A percentile compares a stretch with the other conserved stretches of the same genome.
Conservation (phyloP, 2,797 vertebrate genomes). For the Rhynchotus rufescens region DNA sequence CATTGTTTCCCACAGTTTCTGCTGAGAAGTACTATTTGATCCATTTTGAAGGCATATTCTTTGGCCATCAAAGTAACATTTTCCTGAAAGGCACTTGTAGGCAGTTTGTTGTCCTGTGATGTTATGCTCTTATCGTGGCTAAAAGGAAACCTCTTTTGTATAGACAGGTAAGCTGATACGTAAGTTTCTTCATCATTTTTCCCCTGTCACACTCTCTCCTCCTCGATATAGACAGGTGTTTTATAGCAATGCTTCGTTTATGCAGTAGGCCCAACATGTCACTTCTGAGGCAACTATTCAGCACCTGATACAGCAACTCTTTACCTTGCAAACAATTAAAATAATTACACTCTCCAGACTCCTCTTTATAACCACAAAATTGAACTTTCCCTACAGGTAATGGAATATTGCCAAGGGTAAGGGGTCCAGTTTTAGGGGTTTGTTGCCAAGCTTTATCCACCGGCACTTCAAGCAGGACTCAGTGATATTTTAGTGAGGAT, state of each 20-base stretch:
- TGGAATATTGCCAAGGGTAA: not conserved
- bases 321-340: not conserved
- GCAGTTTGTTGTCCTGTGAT: not conserved
- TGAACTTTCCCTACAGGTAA: not conserved
- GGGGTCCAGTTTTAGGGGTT: accelerated
- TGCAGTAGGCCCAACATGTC: not conserved
- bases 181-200: not conserved
- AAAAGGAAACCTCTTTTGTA: not conserved
- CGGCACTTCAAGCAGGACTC: not conserved
- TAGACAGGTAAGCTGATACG: not conserved
- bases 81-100: not conserved
- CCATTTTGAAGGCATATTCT: not conserved
- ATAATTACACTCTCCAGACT: not conserved
- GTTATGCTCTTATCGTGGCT: not conserved
- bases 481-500: not conserved
- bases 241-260: not conserved
- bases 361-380: not conserved
- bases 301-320: not conserved
- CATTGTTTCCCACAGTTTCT: not conserved
- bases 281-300: not conserved
- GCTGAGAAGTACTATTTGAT: not conserved
- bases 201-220: not conserved
- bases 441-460: not conserved
- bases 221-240: not conserved
- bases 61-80: not conserved